Evolutionary conservation across 2,888 invertebrate species (phyloP).

Genomic region (Heliconius erato): DNA sequence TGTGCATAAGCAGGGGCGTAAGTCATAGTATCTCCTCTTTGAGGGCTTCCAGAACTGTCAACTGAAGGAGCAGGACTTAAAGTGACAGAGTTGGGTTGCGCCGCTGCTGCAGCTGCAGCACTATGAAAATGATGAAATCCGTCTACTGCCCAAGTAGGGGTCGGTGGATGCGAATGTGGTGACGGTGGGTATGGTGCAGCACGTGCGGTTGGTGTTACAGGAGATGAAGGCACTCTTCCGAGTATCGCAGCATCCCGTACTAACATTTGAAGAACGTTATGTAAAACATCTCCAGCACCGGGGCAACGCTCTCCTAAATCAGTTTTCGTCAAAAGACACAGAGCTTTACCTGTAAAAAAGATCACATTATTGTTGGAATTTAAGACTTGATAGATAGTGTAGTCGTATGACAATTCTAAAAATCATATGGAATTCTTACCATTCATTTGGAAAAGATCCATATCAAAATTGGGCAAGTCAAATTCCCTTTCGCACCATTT

Average conservation of each 20-base stretch:
- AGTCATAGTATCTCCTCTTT: conserved; percentile 87
- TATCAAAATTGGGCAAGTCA: conserved; percentile 95
- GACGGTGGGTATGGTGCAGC: conserved; percentile 90
- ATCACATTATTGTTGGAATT: not conserved
- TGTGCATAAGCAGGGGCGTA: conserved; percentile 76
- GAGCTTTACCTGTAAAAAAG: conserved; percentile 91
- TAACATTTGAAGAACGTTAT: conserved; percentile 96
- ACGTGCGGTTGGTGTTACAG: conserved; percentile 93
- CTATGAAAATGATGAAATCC: conserved; percentile 88
- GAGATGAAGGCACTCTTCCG: conserved; percentile 92
- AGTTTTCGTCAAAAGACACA: conserved; percentile 94
- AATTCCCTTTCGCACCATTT: conserved; percentile 97
- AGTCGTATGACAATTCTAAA: not conserved
- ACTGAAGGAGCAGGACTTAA: conserved; percentile 96
- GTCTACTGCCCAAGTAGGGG: conserved; percentile 90
- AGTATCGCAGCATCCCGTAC: conserved; percentile 92
- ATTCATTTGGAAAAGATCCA: conserved; percentile 98
- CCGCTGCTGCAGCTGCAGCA: conserved; percentile 82
- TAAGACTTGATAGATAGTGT: not conserved
- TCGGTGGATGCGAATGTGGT: conserved; percentile 93
- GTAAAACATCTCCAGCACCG: conserved; percentile 96
- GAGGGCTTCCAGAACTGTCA: conserved; percentile 94
- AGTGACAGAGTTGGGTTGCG: conserved; percentile 94
- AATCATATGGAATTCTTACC: conserved; percentile 81
- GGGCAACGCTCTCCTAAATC: conserved; percentile 97